phyloP scores from a whole-genome alignment of 2,797 vertebrate species.

The Siniperca obscura region DNA sequence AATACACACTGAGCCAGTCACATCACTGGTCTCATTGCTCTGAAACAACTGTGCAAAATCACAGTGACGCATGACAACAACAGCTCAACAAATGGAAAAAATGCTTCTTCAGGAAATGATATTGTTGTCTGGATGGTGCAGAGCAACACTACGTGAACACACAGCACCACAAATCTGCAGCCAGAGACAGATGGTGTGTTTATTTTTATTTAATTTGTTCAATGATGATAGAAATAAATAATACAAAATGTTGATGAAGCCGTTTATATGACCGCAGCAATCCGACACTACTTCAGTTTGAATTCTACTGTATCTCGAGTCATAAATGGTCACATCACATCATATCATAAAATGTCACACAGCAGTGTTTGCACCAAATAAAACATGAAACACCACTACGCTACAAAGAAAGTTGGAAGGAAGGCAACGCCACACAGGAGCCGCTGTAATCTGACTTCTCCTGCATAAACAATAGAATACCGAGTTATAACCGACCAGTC shows the following conservation, averaged over 20 bases:
- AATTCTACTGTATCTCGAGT: background rate
- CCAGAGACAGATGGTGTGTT: background rate
- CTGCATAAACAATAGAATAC: background rate
- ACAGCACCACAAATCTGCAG: background rate
- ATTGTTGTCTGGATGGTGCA: background rate
- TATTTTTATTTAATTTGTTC: background rate
- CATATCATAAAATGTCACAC: background rate
- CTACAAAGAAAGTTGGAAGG: background rate
- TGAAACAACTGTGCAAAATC: constrained; percentile 7
- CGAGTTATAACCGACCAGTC: background rate
- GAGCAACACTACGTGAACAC: background rate
- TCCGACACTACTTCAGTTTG: no score
- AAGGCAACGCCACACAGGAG: background rate
- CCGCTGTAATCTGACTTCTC: no score
- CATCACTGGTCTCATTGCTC: background rate
- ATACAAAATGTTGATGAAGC: background rate
- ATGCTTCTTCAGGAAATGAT: background rate
- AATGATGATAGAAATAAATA: background rate
- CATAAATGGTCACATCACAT: background rate
- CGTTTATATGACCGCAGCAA: background rate
- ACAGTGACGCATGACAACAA: background rate
- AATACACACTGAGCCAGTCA: background rate
- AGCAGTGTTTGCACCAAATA: background rate
- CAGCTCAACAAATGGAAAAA: background rate
- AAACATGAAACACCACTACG: background rate